Conservation (phyloP, 2,113 vertebrate species). For the Seriola quinqueradiata region DNA sequence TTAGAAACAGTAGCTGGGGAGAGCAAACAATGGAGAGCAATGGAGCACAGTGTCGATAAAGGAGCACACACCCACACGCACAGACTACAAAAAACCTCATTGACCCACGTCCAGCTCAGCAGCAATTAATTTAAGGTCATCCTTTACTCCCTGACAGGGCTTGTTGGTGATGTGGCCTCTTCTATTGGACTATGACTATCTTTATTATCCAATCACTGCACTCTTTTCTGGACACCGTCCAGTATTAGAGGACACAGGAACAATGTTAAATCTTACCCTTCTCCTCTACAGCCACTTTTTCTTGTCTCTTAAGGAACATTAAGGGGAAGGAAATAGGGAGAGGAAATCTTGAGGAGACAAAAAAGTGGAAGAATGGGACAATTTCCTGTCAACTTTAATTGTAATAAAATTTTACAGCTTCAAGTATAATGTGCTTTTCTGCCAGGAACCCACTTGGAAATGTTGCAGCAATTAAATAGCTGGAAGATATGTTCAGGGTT, state of each 20-base stretch:
- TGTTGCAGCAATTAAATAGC: conserved; percentile 54
- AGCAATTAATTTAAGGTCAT: conserved; percentile 74
- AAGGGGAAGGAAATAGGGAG: conserved; percentile 7
- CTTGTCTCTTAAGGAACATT: conserved; percentile 48
- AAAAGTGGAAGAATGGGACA: conserved; percentile 23
- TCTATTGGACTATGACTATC: conserved; percentile 61
- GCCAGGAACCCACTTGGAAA: conserved; percentile 35
- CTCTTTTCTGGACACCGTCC: conserved; percentile 63
- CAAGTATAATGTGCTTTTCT: conserved; percentile 31
- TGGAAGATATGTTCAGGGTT: conserved; percentile 27
- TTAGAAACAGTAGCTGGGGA: conserved; percentile 50
- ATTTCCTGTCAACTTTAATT: conserved; percentile 57
- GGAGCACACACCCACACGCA: conserved; percentile 36
- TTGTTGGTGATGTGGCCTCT: conserved; percentile 59
- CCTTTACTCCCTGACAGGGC: conserved; percentile 56
- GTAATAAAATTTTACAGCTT: conserved; percentile 49
- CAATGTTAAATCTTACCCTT: conserved; percentile 49
- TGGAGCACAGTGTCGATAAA: conserved; percentile 18
- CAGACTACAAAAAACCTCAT: conserved; percentile 49
- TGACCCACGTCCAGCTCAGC: conserved; percentile 62
- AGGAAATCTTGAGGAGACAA: conserved; percentile 19
- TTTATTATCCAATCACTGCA: conserved; percentile 73
- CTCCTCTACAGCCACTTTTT: conserved; percentile 39
- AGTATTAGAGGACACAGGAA: conserved; percentile 63
- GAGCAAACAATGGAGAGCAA: conserved; percentile 44